Percentiles rank a stretch among this genome's conserved stretches.
These are phyloP conservation scores for Polyboroides typus DNA, from an alignment of 2,797 vertebrate genomes.

Conservation along the genomic window DNA sequence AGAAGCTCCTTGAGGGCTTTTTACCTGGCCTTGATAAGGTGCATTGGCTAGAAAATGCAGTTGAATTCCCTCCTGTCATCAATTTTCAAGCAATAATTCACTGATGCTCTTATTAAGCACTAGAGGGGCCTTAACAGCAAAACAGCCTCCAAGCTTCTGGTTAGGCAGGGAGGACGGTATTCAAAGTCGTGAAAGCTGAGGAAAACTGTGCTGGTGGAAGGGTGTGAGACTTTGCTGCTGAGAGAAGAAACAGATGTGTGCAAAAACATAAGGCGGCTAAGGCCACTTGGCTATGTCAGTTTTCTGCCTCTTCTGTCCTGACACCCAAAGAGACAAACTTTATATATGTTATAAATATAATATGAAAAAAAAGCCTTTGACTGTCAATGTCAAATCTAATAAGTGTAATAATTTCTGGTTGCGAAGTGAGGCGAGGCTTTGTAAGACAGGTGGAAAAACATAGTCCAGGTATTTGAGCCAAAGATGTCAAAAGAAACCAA, in stretches of 20 bases:
- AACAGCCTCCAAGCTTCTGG: neutral
- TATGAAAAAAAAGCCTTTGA: neutral
- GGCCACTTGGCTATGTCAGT: rapidly evolving
- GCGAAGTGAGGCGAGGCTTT: neutral
- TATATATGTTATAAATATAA: neutral
- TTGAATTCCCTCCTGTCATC: neutral
- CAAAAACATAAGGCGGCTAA: neutral
- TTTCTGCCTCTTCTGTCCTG: neutral
- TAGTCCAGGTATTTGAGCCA: neutral
- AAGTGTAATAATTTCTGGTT: neutral
- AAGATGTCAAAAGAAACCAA: neutral
- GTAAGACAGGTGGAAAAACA: neutral
- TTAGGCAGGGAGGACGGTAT: neutral
- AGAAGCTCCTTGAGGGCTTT: slow-evolving; percentile 1
- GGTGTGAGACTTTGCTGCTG: neutral
- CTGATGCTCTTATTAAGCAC: neutral
- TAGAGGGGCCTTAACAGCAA: neutral
- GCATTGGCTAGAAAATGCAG: neutral
- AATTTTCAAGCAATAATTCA: neutral
- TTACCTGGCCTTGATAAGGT: neutral
- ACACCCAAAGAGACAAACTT: neutral
- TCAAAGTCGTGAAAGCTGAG: neutral
- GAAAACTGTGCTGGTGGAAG: neutral
- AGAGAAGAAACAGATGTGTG: neutral
- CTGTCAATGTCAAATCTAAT: rapidly evolving